These are phyloP conservation scores for Chromoteleia sp. DNA, from an alignment of 2,888 invertebrate species.

Conservation along the genomic window DNA sequence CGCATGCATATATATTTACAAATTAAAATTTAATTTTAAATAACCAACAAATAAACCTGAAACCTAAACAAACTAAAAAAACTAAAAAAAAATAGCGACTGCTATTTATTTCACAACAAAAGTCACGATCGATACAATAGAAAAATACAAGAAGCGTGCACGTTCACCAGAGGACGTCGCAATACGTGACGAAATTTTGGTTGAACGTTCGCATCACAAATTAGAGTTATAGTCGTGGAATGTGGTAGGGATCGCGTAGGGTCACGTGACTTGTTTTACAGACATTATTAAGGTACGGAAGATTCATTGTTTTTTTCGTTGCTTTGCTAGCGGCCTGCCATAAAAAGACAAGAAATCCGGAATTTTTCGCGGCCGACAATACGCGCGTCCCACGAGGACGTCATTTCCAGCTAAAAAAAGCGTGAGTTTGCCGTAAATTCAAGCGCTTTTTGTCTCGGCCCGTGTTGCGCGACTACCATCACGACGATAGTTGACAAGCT, in stretches of 20 bases:
- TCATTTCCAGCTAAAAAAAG: constrained; percentile 72
- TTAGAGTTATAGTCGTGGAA: neutral
- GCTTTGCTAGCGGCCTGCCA: constrained; percentile 77
- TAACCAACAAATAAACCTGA: no score
- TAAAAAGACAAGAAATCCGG: constrained; percentile 75
- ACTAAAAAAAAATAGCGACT: no score
- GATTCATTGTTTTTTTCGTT: constrained; percentile 82
- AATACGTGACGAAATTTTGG: no score
- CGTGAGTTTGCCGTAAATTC: constrained; percentile 76
- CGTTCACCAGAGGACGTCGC: no score
- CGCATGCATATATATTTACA: no score
- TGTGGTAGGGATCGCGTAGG: constrained; percentile 76
- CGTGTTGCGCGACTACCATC: constrained; percentile 75
- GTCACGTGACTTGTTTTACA: constrained; percentile 90
- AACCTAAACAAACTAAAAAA: no score
- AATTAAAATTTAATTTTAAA: no score
- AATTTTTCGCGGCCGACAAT: constrained; percentile 74
- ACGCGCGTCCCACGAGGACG: constrained; percentile 74
- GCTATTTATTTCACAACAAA: no score
- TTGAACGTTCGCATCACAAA: no score
- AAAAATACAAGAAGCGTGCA: no score
- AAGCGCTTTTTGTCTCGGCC: constrained; percentile 73
- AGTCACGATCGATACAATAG: no score
- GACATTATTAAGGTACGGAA: constrained; percentile 89
- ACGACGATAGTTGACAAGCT: constrained; percentile 80